Percentiles rank a stretch among this genome's conserved stretches.
phyloP scores from a whole-genome alignment of 2,113 vertebrate species.

The Gobio gobio region DNA sequence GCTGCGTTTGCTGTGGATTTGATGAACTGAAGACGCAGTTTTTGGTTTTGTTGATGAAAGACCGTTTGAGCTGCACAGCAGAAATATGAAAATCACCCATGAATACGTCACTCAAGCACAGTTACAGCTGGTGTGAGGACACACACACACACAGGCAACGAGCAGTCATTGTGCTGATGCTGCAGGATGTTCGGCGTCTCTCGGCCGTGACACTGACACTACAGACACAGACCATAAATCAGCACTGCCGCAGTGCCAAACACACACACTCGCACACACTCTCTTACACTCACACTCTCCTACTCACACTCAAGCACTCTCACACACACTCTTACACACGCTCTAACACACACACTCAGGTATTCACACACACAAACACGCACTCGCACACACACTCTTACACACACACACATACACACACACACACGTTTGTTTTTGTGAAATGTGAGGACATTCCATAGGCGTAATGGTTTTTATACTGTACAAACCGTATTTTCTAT shows the following conservation, averaged over 20 bases:
- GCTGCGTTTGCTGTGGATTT: neutral
- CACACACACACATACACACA: too few species aligned
- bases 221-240: conserved; percentile 75
- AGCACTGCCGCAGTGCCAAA: conserved; percentile 75
- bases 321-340: neutral
- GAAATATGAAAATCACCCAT: too few species aligned
- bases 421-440: too few species aligned
- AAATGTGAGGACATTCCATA: too few species aligned
- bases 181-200: conserved; percentile 74
- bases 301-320: conserved; percentile 22
- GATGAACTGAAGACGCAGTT: neutral
- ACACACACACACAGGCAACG: conserved; percentile 16
- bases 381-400: too few species aligned
- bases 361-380: too few species aligned
- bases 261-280: conserved; percentile 18
- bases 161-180: conserved; percentile 68
- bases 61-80: neutral
- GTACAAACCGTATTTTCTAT: too few species aligned
- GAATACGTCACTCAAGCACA: neutral
- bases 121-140: conserved; percentile 17
- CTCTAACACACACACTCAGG: neutral
- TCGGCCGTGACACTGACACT: conserved; percentile 79
- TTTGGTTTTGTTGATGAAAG: neutral
- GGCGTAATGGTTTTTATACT: too few species aligned
- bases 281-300: neutral